Conservation (phyloP, 2,113 vertebrate genomes). For the Sakesphorus luctuosus region DNA sequence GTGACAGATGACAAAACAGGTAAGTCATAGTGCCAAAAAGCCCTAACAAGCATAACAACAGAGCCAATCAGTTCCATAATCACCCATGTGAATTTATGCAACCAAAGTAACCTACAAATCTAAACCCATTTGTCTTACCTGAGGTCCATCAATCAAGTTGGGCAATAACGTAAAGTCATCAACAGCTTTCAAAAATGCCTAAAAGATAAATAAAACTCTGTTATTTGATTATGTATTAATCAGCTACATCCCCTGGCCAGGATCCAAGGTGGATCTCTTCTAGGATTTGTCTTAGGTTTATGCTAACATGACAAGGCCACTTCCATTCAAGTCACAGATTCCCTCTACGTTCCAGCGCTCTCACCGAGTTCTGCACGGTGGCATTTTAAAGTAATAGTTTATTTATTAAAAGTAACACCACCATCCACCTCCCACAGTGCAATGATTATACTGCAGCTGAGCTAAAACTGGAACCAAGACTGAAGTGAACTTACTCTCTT, state of each 20-base stretch:
- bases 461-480: background rate
- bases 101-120: background rate
- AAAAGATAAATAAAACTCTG: constrained; percentile 4
- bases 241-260: background rate
- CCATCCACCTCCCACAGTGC: background rate
- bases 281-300: background rate
- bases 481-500: background rate
- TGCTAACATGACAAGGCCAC: background rate
- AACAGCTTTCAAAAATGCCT: constrained; percentile 88
- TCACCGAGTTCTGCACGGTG: background rate
- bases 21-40: background rate
- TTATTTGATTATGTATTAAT: background rate
- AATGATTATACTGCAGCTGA: background rate
- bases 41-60: background rate
- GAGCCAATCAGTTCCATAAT: background rate
- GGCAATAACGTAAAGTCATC: constrained; percentile 82
- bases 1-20: too few relatives aligned
- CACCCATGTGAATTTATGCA: background rate
- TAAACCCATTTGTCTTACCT: constrained; percentile 70
- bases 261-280: background rate
- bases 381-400: background rate
- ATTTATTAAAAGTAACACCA: background rate
- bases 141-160: constrained; percentile 67
- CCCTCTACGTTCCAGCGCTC: background rate
- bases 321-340: background rate